Percentiles rank a stretch among this genome's conserved stretches.
Conservation (phyloP, 1,140 invertebrate genomes). For the Dinothrombium tinctorium region DNA sequence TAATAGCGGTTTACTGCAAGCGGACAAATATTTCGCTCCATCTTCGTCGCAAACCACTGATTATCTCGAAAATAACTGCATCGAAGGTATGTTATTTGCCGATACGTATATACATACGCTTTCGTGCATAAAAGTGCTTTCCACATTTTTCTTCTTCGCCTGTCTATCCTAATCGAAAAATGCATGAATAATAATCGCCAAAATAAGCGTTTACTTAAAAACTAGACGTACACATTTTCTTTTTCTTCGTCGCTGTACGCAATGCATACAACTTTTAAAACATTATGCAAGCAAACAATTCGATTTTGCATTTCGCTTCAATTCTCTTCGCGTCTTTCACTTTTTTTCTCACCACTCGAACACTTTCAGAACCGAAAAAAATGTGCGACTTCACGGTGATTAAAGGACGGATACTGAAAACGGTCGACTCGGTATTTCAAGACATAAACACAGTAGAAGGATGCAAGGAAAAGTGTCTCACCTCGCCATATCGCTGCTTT, state of each 20-base stretch:
- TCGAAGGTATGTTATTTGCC: conserved; percentile 22
- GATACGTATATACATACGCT: no score
- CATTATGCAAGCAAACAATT: neutral
- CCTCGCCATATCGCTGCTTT: conserved; percentile 58
- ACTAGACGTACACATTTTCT: no score
- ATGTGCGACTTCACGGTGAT: conserved; percentile 76
- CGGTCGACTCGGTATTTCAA: conserved; percentile 66
- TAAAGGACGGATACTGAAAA: conserved; percentile 62
- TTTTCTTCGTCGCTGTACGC: no score
- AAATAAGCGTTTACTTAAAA: no score
- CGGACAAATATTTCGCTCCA: conserved; percentile 6
- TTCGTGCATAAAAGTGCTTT: no score
- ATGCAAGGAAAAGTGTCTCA: conserved; percentile 55
- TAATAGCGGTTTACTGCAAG: neutral
- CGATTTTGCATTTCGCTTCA: neutral
- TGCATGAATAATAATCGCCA: no score
- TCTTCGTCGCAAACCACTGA: conserved; percentile 14
- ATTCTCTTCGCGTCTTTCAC: neutral
- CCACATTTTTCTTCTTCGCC: no score
- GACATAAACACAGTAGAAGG: conserved; percentile 61
- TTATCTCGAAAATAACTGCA: conserved; percentile 28
- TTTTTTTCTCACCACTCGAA: conserved; percentile 12
- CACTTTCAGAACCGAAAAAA: conserved; percentile 16
- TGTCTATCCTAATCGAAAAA: no score
- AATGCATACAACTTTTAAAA: no score